Base-by-base conservation (phyloP, 2,888 invertebrate species). In the Apomyelois bistriatella region DNA sequence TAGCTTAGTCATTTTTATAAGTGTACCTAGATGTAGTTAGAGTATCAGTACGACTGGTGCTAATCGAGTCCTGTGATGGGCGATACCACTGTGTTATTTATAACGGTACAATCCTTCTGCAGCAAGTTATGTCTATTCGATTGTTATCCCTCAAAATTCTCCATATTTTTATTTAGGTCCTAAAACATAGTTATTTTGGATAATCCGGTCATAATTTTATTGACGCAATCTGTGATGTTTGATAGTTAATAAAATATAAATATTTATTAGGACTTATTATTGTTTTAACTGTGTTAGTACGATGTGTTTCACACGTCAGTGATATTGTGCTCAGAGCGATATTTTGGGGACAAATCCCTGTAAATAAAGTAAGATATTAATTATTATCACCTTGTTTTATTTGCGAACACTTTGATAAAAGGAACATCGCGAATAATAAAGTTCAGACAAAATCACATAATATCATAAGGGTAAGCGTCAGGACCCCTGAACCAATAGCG, bases 291-390 rank as follows among this genome's bases (percentile, higher is more conserved):
- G 70, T 69, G 65, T 68, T 71, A 64, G 58, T 72, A 61, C 62
- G 74, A 74, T 74, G 79, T 76, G 75, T 74, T 62, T 53, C 54
- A 69, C 75, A 75, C 79, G 72, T 81, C 76, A 74, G 82, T 85
- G 82, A 84, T 84, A 81, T 73, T 80, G 76, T 82, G 82, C 85
- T 85, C 85, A 85, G 78, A 79, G 72, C 69, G 68, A 73, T 76
- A 68, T 69, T 72, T 64, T 63, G 70, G 77, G 76, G 72, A 70
- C 58, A 53, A 69, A 68, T 66, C 72, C 75, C 68, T 53, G 59
- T 57, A 53, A 58, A 60, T 70, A 63, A 76, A 69, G 10, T 74
- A 74, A 76, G 76, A 61, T 60, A 61, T 69, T 64, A 64, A 59
- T 62, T 58, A 58, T 59, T 57, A 48, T 52, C 52, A 57, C 54